Evolutionary conservation across 2,113 vertebrate genomes (phyloP).

Genomic region (Athene noctua): DNA sequence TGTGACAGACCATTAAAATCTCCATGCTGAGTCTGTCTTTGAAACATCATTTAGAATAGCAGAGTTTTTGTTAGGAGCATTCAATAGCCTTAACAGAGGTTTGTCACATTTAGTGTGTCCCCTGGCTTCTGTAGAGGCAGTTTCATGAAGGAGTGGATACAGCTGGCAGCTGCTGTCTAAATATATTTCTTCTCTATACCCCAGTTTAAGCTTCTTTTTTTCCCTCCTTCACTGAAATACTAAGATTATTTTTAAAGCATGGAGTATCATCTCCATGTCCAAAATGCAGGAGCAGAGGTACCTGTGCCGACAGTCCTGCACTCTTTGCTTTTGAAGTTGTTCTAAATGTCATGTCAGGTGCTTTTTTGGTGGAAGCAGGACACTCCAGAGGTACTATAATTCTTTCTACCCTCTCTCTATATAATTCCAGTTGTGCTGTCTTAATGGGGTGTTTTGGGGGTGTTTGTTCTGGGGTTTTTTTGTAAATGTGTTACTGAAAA

Average conservation of each 20-base stretch:
- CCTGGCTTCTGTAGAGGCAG: not conserved
- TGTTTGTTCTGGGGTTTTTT: not conserved
- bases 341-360: rapidly evolving
- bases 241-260: not conserved
- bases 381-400: not conserved
- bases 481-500: not conserved
- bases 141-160: not conserved
- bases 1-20: not conserved
- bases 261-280: not conserved
- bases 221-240: not conserved
- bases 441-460: not conserved
- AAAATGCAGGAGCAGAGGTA: not conserved
- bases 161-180: not conserved
- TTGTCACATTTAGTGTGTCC: not conserved
- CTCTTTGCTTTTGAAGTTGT: not conserved
- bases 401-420: rapidly evolving
- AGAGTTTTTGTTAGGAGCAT: not conserved
- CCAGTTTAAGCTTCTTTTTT: not conserved
- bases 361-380: not conserved
- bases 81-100: not conserved
- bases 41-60: not conserved
- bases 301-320: not conserved
- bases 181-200: not conserved
- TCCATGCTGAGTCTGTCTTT: not conserved
- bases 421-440: not conserved